Percentiles rank a stretch among this genome's conserved stretches.
phyloP scores from a whole-genome alignment of 2,797 vertebrate species.

The Brachyrhaphis roseni region DNA sequence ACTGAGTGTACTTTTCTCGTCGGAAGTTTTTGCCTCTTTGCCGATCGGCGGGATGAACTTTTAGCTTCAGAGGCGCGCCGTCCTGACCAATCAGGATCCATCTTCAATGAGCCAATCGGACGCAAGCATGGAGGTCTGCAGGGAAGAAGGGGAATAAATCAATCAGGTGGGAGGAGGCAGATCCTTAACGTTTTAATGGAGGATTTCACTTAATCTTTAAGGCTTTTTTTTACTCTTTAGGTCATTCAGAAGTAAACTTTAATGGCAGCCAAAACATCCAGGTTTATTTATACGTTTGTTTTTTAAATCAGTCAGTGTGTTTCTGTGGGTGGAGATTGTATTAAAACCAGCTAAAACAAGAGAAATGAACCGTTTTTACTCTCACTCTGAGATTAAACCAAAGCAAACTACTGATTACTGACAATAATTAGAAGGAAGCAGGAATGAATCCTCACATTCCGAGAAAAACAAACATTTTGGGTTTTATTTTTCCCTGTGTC shows the following conservation, averaged over 20 bases:
- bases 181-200: conserved; percentile 10
- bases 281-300: conserved; percentile 50
- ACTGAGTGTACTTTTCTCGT: conserved; percentile 42
- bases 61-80: neutral
- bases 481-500: neutral
- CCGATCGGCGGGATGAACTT: conserved; percentile 1
- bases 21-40: conserved; percentile 25
- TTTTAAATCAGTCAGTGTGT: conserved; percentile 48
- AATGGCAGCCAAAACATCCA: conserved; percentile 45
- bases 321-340: conserved; percentile 20
- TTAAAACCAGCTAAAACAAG: conserved; percentile 25
- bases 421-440: neutral
- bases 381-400: conserved; percentile 4
- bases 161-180: neutral
- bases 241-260: conserved; percentile 39
- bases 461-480: neutral
- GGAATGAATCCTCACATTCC: neutral
- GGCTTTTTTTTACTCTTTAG: conserved; percentile 26
- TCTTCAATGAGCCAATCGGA: conserved; percentile 11
- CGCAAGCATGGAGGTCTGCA: neutral
- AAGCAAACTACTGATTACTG: neutral
- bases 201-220: conserved; percentile 23
- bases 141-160: neutral
- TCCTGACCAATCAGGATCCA: conserved; percentile 19
- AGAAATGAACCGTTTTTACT: conserved; percentile 8